Percentiles rank a stretch among this genome's conserved stretches.
Conservation (phyloP, 2,888 invertebrate genomes). For the Saturnia japonica region DNA sequence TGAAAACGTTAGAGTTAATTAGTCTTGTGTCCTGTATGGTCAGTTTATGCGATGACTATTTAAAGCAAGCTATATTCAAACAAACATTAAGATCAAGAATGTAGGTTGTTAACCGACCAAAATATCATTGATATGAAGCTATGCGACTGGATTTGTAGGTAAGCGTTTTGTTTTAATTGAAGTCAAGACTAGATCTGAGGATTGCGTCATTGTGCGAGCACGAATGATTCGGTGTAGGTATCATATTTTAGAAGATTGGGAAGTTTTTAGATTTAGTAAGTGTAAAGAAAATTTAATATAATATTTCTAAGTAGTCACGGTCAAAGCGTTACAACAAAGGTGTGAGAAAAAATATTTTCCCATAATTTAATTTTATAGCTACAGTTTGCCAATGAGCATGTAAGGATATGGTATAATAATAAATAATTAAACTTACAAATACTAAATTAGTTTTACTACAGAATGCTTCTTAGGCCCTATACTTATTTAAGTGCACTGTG, state of each 20-base stretch:
- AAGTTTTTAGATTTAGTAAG: conserved; percentile 23
- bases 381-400: not conserved
- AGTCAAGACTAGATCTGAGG: conserved; percentile 44
- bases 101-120: conserved; percentile 4
- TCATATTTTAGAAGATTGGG: conserved; percentile 30
- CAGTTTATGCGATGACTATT: not conserved
- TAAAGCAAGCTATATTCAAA: conserved; percentile 13
- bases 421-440: not conserved
- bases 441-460: not conserved
- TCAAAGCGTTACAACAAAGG: conserved; percentile 27
- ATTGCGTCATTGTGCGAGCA: conserved; percentile 52
- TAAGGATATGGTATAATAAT: conserved; percentile 1
- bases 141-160: conserved; percentile 33
- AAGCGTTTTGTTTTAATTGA: conserved; percentile 37
- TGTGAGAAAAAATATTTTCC: conserved; percentile 14
- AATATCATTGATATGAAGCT: conserved; percentile 34
- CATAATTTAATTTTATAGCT: conserved; percentile 1
- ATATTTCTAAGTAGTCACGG: conserved; percentile 31
- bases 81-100: conserved; percentile 46
- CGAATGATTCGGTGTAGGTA: conserved; percentile 35
- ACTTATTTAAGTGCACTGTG: not conserved
- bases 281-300: conserved; percentile 1
- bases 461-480: not conserved
- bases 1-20: no score
- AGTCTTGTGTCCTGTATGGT: not conserved